Conservation (phyloP, 2,113 vertebrate species). For the Paraplagusia blochii region DNA sequence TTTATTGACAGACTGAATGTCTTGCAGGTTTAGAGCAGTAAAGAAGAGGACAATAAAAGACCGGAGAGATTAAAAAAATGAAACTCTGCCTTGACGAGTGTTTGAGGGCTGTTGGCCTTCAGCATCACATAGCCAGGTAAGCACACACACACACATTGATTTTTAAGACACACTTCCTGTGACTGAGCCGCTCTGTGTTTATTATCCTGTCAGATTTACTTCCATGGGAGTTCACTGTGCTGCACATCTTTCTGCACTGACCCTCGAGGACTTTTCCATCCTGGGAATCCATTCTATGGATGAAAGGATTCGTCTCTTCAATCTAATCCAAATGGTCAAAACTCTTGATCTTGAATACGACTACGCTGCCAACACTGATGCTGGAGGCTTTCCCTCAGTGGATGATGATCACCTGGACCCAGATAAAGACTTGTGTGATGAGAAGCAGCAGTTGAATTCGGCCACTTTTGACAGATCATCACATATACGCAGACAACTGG, state of each 20-base stretch:
- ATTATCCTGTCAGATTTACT: conserved; percentile 62
- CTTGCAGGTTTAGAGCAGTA: conserved; percentile 4
- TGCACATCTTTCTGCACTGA: conserved; percentile 79
- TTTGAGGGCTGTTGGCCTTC: conserved; percentile 83
- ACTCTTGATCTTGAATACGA: conserved; percentile 62
- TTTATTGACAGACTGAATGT: conserved; percentile 18
- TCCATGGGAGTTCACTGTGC: conserved; percentile 78
- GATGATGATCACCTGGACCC: conserved; percentile 37
- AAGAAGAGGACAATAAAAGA: conserved; percentile 6
- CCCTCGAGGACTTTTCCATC: conserved; percentile 80
- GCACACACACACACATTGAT: background rate
- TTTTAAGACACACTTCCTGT: background rate
- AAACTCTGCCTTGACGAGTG: conserved; percentile 83
- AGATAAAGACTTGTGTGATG: conserved; percentile 31
- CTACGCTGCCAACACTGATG: background rate
- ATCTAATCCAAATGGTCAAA: conserved; percentile 84
- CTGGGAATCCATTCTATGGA: conserved; percentile 81
- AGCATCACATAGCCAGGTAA: conserved; percentile 82
- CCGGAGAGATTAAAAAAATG: conserved; percentile 65
- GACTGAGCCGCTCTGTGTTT: background rate
- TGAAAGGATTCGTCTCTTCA: conserved; percentile 83
- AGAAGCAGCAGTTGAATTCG: background rate
- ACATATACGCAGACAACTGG: conserved; percentile 75
- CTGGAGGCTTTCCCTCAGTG: conserved; percentile 30
- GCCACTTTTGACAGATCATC: conserved; percentile 42